Evolutionary conservation across 2,797 vertebrate species (phyloP), one percentile per base, ranked within the genome.

Genomic region (Echeneis naucrates): DNA sequence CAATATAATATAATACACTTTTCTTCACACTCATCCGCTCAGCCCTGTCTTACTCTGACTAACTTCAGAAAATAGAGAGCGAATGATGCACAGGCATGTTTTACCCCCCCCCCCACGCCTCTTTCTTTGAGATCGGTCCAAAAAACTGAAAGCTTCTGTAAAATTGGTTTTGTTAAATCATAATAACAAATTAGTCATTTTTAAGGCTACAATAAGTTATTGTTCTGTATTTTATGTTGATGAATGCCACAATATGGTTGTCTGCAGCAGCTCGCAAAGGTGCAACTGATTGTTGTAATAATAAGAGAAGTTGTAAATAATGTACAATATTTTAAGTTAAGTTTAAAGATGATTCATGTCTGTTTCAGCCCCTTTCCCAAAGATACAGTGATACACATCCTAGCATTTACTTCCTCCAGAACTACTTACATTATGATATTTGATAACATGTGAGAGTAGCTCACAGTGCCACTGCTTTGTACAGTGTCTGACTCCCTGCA

Each of bases 21-120:
- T 72, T 63, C 54, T 68, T 23, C 60, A 44, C 69, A 75, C 56
- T 60, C 17, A 21, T 58, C 42, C 55, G 30, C 50, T 38, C 3
- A 38, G 1, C 14, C 9, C 7, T 52, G 24, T 24, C 13, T n/a
- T 17, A 3, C n/a, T 21, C 27, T 21, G 32, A 45, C 1, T 44
- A 11, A 37, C 38, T 51, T 16, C 32, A 12, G 4, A 23, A 19
- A 62, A 73, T 27, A 32, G 1, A 27, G n/a, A 6, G 23, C 38
- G 23, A 23, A 35, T 47, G 58, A 35, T 17, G 40, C 40, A 52
- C n/a, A 14, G 21, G 24, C n/a, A 13, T 27, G 59, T 9, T n/a
- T n/a, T n/a, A n/a, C n/a, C n/a, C n/a, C n/a, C n/a, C n/a, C n/a
- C n/a, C n/a, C n/a, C n/a, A n/a, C n/a, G n/a, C n/a, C n/a, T n/a